phyloP scores from a whole-genome alignment of 2,888 invertebrate genomes.

The Iselma pallidipennis region DNA sequence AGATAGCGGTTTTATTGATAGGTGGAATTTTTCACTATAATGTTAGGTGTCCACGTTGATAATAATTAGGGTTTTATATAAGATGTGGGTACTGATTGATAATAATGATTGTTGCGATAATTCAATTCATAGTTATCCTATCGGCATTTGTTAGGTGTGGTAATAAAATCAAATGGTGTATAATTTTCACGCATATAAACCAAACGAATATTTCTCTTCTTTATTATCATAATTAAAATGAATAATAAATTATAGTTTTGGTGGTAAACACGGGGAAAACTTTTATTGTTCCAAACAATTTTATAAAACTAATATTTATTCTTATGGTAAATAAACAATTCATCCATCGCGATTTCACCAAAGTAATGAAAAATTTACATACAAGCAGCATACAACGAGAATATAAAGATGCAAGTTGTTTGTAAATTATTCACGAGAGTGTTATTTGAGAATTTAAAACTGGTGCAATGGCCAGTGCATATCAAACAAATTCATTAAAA shows the following conservation, averaged over 20 bases:
- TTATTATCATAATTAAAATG: background rate
- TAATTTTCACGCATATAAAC: background rate
- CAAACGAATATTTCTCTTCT: background rate
- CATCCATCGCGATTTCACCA: background rate
- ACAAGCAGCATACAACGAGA: background rate
- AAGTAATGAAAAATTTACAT: background rate
- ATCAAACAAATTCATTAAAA: background rate
- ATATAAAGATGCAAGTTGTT: conserved; percentile 8
- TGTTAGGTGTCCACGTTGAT: background rate
- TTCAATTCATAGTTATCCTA: background rate
- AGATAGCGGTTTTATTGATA: background rate
- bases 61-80: background rate
- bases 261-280: background rate
- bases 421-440: conserved; percentile 12
- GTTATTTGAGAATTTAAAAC: background rate
- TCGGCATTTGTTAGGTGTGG: background rate
- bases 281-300: background rate
- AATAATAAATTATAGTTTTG: background rate
- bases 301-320: conserved; percentile 9
- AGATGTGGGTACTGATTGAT: background rate
- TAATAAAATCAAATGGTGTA: background rate
- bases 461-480: background rate
- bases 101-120: background rate
- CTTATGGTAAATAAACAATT: conserved; percentile 7
- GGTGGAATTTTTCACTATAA: background rate